Evolutionary conservation across 2,113 vertebrate species (phyloP), one percentile per base, ranked within the genome.

Genomic region (Rissa tridactyla): DNA sequence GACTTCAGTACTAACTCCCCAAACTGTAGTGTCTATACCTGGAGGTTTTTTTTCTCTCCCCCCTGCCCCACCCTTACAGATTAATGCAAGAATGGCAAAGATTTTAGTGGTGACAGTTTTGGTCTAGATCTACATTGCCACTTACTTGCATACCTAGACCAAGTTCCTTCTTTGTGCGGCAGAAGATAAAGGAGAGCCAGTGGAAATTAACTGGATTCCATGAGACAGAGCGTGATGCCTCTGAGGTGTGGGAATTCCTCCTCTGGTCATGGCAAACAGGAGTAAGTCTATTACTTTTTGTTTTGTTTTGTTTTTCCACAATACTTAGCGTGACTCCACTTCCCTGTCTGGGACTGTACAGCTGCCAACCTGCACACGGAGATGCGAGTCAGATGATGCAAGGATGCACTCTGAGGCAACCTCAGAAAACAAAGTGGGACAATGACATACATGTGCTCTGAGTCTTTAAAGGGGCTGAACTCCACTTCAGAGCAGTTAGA

Each of bases 401-500:
- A 78, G n/a, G 25, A 77, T 23, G 27, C 34, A 44, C 29, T 49
- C 36, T 21, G 73, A 82, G 10, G 60, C 32, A 58, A 26, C 12
- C 47, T 52, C 52, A n/a, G 66, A 34, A 68, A 42, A 19, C 1
- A 17, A 55, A 27, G 8, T 72, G 36, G 60, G 60, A 75, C 60
- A 75, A 18, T 42, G 77, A 66, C 52, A 86, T 27, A 65, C 55
- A 12, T 32, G 15, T 40, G 62, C 49, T 64, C 44, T 61, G 66
- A 69, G 68, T 70, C 57, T 94, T 82, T 94, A 75, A 90, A 72
- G 57, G 71, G 40, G 30, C 0, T 76, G 79, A 92, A 82, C 16
- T 90, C 27, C 62, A 46, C 64, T 65, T 77, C 77, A 93, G 85
- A 93, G 71, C 71, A 70, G 26, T 80, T n/a, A 80, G 52, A 69